Base-by-base conservation (phyloP, 2,888 invertebrate species). In the Spialia ferax region DNA sequence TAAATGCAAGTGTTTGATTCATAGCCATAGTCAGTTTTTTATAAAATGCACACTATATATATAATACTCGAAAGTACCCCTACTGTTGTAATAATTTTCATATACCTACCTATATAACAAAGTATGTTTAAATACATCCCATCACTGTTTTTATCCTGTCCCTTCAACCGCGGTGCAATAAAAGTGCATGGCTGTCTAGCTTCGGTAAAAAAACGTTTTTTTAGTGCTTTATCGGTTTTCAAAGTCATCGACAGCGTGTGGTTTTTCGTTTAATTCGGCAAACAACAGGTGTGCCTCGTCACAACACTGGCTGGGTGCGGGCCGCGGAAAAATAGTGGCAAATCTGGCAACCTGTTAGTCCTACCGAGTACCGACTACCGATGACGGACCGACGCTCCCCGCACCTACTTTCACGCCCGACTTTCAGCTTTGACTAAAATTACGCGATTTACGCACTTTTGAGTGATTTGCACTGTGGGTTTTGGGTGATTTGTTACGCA, bases 301-400 rank as follows among this genome's bases (percentile, higher is more conserved):
- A 78, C 91, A 85, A 86, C 92, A 89, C 92, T 88, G 88, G 70
- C 42, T 3, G 42, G 42, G 42, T 13, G 42, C 85, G 84, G 85
- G 83, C 81, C 89, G 83, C 85, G 87, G 88, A 93, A 93, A 93
- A 93, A 92, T 93, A 89, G 92, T 91, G 87, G 81, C 84, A 86
- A 88, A 88, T 88, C 87, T 85, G 85, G 86, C 92, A 91, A 92
- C 93, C 92, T 91, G 93, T 93, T 93, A 89, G 86, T 81, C 64
- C 69, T 54, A 65, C 67, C n/a, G n/a, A n/a, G n/a, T n/a, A n/a
- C n/a, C n/a, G n/a, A n/a, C n/a, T n/a, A 48, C 69, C 69, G 68
- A 67, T 74, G 76, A 74, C 76, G 75, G 75, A 73, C 71, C 73
- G 74, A 69, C 74, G 66, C 70, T 71, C 69, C 75, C 75, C 75